Evolutionary conservation across 2,888 invertebrate species (phyloP).

Genomic region (Limulus polyphemus): DNA sequence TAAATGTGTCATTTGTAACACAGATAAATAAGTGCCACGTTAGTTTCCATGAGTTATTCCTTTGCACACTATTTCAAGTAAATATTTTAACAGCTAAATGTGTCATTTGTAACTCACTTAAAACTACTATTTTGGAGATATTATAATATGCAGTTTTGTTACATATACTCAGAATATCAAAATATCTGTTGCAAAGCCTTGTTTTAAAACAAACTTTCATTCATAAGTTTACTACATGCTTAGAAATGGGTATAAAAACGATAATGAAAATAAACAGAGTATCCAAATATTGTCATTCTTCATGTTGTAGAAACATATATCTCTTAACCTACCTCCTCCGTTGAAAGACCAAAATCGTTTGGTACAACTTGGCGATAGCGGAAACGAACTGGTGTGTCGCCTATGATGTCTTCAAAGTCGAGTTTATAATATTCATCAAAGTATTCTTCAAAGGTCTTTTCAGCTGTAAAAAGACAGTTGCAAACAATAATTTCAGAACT

Average conservation of each 20-base stretch:
- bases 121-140: no score
- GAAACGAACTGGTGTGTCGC: constrained; percentile 71
- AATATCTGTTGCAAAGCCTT: not conserved
- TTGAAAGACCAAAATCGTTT: constrained; percentile 77
- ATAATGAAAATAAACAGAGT: constrained; percentile 1
- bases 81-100: no score
- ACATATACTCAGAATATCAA: not conserved
- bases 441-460: constrained; percentile 49
- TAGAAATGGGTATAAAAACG: not conserved
- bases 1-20: no score
- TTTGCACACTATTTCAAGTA: no score
- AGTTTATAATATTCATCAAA: constrained; percentile 89
- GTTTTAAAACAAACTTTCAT: constrained; percentile 1
- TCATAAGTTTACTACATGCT: constrained; percentile 4
- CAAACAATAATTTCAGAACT: not conserved
- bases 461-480: not conserved
- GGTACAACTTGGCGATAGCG: constrained; percentile 74
- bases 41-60: no score
- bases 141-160: no score
- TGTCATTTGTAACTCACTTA: no score
- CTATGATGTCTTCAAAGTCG: constrained; percentile 91
- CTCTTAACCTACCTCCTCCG: constrained; percentile 60
- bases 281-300: not conserved
- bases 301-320: no score
- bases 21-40: no score